These are phyloP conservation scores for Ptychoptera contaminata DNA, from an alignment of 2,888 invertebrate species.

Conservation along the genomic window DNA sequence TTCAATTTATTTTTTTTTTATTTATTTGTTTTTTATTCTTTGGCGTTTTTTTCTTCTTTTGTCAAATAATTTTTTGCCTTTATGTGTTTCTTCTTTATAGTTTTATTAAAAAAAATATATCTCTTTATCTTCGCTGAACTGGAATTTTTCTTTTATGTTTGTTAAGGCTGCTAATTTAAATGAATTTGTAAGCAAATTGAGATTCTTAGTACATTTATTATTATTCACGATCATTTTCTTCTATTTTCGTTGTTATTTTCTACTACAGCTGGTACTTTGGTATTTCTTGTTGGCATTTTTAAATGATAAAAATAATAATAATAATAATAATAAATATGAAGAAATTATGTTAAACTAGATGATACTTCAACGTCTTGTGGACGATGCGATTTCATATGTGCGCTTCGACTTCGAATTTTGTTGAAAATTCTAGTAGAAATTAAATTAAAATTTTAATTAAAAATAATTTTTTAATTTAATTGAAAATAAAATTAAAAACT, in stretches of 20 bases:
- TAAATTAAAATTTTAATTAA: not conserved
- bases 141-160: not conserved
- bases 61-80: not conserved
- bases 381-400: constrained; percentile 98
- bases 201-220: not conserved
- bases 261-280: not conserved
- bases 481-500: not conserved
- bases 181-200: constrained; percentile 1
- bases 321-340: too few relatives aligned
- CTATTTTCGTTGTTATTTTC: not conserved
- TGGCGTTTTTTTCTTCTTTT: not conserved
- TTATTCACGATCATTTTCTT: too few relatives aligned
- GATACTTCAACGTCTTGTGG: constrained; percentile 63
- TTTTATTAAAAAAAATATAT: too few relatives aligned
- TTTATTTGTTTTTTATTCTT: not conserved
- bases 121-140: not conserved
- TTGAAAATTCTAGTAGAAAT: constrained; percentile 62
- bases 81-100: too few relatives aligned
- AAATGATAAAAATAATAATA: too few relatives aligned
- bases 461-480: not conserved
- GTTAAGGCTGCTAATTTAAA: not conserved
- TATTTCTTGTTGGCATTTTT: not conserved
- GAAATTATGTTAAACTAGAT: constrained; percentile 7
- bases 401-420: constrained; percentile 97
- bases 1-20: not conserved